Evolutionary conservation across 2,113 vertebrate genomes (phyloP), one percentile per base, ranked within the genome.

Genomic region (Fulica atra): DNA sequence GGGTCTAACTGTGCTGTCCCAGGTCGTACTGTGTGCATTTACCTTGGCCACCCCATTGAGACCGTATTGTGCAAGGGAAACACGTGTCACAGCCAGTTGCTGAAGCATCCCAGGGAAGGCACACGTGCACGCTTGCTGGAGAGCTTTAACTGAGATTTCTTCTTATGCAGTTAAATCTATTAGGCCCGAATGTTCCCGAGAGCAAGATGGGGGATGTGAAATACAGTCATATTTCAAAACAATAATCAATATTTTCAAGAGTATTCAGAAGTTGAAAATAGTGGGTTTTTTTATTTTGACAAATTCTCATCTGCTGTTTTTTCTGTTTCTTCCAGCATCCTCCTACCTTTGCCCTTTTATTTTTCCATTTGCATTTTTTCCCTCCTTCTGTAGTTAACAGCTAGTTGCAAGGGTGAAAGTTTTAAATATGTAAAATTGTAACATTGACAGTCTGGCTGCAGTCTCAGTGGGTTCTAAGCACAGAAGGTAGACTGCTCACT

Each of bases 61-160:
- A 1, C 57, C 0, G 0, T 3, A 20, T 33, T 84, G 31, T 0
- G 3, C 16, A 31, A 64, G 48, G 65, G 70, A 29, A 71, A n/a
- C 0, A 0, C 0, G 0, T 25, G 10, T 31, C 3, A 1, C 38
- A 88, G 61, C 15, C 65, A 5, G 44, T 6, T 31, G 51, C 46
- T 61, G 73, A 66, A 70, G 17, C 76, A 19, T 79, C 69, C 61
- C 31, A 8, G 64, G 24, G 73, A 91, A 36, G 10, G 24, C 42
- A 31, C 3, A 28, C 1, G 0, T 11, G 28, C 31, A 16, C 0
- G 1, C 38, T 60, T 2, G 0, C 72, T 66, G 60, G 7, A 74
- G 59, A 77, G 50, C 24, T 71, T 71, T 26, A 86, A 38, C n/a
- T 53, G 61, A 11, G 23, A 4, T 36, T 80, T 73, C 40, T 83